These are phyloP conservation scores for Drosophila meridionalis DNA, from an alignment of 2,888 invertebrate species.

Conservation along the genomic window DNA sequence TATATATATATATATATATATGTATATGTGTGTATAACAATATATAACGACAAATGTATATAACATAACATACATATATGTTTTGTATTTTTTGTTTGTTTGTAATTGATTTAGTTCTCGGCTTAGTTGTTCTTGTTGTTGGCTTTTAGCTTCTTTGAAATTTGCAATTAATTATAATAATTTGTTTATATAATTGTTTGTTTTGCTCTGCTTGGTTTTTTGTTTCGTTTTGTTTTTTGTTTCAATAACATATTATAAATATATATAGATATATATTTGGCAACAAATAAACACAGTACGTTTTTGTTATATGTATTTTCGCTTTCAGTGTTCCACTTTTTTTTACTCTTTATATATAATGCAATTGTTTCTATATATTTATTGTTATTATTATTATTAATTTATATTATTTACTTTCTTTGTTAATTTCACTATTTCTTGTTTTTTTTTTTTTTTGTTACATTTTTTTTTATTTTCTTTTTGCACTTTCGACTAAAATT, in stretches of 20 bases:
- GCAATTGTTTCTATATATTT: conserved; percentile 32
- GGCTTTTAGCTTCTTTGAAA: conserved; percentile 61
- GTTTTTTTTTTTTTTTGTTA: conserved; percentile 31
- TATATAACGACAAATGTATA: conserved; percentile 51
- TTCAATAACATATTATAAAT: conserved; percentile 65
- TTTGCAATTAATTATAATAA: conserved; percentile 35
- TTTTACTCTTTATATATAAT: conserved; percentile 23
- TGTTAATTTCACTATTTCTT: conserved; percentile 29
- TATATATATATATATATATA: conserved; percentile 21
- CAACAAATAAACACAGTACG: conserved; percentile 86
- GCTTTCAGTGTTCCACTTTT: conserved; percentile 52
- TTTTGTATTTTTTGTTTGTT: conserved; percentile 9
- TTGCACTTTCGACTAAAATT: conserved; percentile 72
- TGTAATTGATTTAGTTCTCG: conserved; percentile 42
- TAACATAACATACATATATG: conserved; percentile 51
- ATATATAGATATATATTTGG: conserved; percentile 83
- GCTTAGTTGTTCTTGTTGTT: conserved; percentile 48
- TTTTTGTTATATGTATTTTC: conserved; percentile 75
- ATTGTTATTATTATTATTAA: conserved; percentile 40
- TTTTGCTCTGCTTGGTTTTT: conserved; percentile 34
- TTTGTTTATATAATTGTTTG: conserved; percentile 32
- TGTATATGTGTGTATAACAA: conserved; percentile 29
- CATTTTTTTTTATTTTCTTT: conserved; percentile 36
- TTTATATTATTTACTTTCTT: conserved; percentile 28
- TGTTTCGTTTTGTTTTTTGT: conserved; percentile 30